Conservation (phyloP, 2,113 vertebrate species). For the Passer domesticus region DNA sequence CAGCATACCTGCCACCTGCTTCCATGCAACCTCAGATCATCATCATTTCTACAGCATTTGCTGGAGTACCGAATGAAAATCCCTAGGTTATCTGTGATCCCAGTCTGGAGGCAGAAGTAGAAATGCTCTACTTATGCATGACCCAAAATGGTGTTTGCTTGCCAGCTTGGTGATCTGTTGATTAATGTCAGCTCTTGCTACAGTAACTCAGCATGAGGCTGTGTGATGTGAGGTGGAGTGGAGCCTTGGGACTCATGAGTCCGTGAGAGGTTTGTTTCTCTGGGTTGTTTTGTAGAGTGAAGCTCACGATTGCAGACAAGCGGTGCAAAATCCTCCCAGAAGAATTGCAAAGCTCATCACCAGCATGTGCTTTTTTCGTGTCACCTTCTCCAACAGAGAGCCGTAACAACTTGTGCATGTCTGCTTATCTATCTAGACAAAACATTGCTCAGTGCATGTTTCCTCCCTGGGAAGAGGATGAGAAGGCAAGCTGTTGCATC, state of each 20-base stretch:
- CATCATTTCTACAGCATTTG: background rate
- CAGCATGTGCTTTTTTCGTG: background rate
- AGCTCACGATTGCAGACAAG: background rate
- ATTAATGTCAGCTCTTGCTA: background rate
- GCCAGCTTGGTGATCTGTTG: background rate
- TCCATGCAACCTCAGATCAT: background rate
- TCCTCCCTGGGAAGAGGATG: conserved; percentile 6
- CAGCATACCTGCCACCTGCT: background rate
- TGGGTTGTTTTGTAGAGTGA: background rate
- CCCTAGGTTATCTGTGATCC: background rate
- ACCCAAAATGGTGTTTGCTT: background rate
- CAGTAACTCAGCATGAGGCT: background rate
- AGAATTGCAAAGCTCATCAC: background rate
- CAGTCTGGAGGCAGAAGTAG: background rate
- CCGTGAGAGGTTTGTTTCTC: background rate
- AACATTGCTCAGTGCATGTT: conserved; percentile 30
- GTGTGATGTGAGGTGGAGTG: background rate
- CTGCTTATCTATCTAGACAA: conserved; percentile 31
- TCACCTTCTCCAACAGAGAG: conserved; percentile 28
- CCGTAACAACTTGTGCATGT: background rate
- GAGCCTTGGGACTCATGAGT: background rate
- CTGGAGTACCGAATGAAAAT: background rate
- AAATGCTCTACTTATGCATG: background rate
- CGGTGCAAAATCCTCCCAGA: background rate
- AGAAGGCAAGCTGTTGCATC: conserved; percentile 28